Evolutionary conservation across 1,140 invertebrate genomes (phyloP), one percentile per base, ranked within the genome.

Genomic region (Drosophila fuyamai): DNA sequence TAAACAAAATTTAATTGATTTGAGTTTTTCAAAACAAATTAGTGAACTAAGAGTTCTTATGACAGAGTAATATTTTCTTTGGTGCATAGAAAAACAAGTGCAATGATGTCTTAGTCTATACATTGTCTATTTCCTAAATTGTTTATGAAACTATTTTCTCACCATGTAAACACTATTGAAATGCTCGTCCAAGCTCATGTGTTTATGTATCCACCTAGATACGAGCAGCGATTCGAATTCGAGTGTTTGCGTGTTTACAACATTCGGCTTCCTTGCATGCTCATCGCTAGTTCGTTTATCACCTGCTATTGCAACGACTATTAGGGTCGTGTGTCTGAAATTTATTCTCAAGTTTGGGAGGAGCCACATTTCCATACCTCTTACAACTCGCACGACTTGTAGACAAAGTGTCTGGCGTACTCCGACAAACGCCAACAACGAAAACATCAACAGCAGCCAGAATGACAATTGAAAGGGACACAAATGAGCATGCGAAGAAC

Each of bases 401-500:
- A 71, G 75, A 79, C 82, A 86, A 82, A 73, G 62, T 81, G 76
- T 88, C 82, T 86, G 61, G 14, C 57, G 47, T 61, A 65, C 79
- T 88, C 60, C 61, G 71, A 41, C 60, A 62, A 56, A 61, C 44
- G 43, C 35, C 67, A 67, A 29, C 60, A 73, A 53, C 54, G 65
- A 54, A 76, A 74, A 48, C 57, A 77, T 40, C 70, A 66, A 38
- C 71, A 66, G 32, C 66, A 43, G 44, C 56, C 50, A 55, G 65
- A 65, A 81, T 86, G 55, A 88, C 83, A 84, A 88, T 88, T 84
- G 80, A 88, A 89, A 82, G 54, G 79, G 84, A 84, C 84, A 89
- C 73, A 88, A 88, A 88, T 88, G 84, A 88, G 84, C 84, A 88
- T 78, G 84, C 84, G 89, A 81, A 61, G 83, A 76, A 88, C 73